These are phyloP conservation scores for Anabas testudineus DNA, from an alignment of 2,797 vertebrate genomes.

Conservation along the genomic window DNA sequence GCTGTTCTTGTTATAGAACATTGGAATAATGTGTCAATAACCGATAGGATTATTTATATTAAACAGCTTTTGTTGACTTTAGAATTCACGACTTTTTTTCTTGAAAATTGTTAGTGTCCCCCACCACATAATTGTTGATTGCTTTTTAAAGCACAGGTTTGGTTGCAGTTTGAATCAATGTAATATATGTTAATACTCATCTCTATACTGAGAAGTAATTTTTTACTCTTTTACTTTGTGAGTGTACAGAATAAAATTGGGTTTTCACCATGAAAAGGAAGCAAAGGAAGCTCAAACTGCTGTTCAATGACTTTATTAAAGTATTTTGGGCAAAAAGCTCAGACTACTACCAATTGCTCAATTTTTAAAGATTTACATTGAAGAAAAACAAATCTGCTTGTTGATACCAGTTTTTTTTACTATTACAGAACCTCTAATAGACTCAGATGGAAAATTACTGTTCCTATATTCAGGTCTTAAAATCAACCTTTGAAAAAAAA, in stretches of 20 bases:
- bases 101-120: not conserved
- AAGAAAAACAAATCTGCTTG: too few species aligned
- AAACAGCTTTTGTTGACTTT: slow-evolving; percentile 29
- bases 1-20: slow-evolving; percentile 14
- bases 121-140: not conserved
- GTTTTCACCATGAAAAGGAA: too few species aligned
- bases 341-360: too few species aligned
- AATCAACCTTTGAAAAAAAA: too few species aligned
- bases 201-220: not conserved
- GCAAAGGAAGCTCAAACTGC: too few species aligned
- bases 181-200: not conserved
- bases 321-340: not conserved
- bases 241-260: too few species aligned
- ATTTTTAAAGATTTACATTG: too few species aligned
- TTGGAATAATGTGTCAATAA: not conserved
- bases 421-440: too few species aligned
- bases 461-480: too few species aligned
- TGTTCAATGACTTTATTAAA: not conserved
- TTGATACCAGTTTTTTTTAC: too few species aligned
- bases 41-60: slow-evolving; percentile 47
- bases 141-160: not conserved
- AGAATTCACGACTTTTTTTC: not conserved
- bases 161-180: not conserved
- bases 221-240: too few species aligned
- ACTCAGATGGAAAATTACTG: too few species aligned